phyloP scores from a whole-genome alignment of 2,888 invertebrate genomes.

The Thereva unica region DNA sequence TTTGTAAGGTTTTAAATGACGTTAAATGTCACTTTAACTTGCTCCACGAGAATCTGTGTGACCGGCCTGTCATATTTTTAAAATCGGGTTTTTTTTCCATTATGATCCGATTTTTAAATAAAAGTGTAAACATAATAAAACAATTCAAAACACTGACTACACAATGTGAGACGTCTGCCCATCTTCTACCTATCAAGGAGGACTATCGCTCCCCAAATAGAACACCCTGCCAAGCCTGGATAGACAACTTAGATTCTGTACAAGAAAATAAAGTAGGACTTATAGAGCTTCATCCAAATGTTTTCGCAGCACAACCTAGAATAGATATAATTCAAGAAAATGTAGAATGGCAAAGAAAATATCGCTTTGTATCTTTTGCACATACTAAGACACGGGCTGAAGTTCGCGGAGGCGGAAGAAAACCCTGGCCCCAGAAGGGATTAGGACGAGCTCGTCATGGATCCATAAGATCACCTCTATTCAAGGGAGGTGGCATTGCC shows the following conservation, averaged over 20 bases:
- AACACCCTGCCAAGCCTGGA: conserved; percentile 74
- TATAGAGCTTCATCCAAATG: conserved; percentile 84
- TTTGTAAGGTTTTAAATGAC: too few species aligned
- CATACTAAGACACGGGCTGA: conserved; percentile 81
- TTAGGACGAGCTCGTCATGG: conserved; percentile 89
- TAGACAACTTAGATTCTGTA: conserved; percentile 78
- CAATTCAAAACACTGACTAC: too few species aligned
- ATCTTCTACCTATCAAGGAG: too few species aligned
- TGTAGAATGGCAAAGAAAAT: conserved; percentile 82
- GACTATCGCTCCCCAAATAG: too few species aligned
- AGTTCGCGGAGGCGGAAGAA: conserved; percentile 84
- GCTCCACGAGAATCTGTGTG: too few species aligned
- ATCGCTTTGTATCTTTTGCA: conserved; percentile 80
- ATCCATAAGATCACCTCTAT: conserved; percentile 87
- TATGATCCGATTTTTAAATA: too few species aligned
- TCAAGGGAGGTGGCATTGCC: conserved; percentile 77
- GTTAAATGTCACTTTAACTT: too few species aligned
- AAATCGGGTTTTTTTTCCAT: too few species aligned
- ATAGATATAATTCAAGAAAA: conserved; percentile 87
- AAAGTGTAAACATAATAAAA: too few species aligned
- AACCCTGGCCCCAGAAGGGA: conserved; percentile 98
- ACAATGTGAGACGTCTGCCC: too few species aligned
- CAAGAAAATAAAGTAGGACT: conserved; percentile 81
- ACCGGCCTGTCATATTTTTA: too few species aligned
- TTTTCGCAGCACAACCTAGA: conserved; percentile 82